Evolutionary conservation across 2,113 vertebrate genomes (phyloP).

Genomic region (Redunca redunca): DNA sequence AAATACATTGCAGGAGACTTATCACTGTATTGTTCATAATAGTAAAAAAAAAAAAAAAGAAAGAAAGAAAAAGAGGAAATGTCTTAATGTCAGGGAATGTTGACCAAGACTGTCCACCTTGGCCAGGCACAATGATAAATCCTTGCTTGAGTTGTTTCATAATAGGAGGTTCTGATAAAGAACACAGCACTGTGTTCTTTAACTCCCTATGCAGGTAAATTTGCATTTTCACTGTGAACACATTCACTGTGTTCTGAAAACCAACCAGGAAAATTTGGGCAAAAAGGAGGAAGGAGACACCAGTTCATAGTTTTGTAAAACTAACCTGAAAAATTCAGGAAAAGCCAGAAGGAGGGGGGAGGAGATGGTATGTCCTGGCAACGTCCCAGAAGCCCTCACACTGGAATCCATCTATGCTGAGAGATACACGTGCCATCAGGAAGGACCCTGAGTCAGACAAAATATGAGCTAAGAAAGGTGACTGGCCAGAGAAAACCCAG

Average conservation of each 20-base stretch:
- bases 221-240: background rate
- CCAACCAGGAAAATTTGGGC: background rate
- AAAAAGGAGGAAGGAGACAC: background rate
- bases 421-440: background rate
- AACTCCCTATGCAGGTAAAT: background rate
- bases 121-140: background rate
- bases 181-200: background rate
- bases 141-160: background rate
- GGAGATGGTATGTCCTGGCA: background rate
- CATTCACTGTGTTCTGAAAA: background rate
- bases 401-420: background rate
- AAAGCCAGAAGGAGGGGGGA: background rate
- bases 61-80: background rate
- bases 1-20: background rate
- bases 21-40: background rate
- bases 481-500: background rate
- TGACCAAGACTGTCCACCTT: background rate
- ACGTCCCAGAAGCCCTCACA: background rate
- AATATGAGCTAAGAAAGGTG: background rate
- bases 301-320: background rate
- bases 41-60: background rate
- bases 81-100: background rate
- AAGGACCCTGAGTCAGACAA: background rate
- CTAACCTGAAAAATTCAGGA: background rate
- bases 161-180: background rate